Evolutionary conservation across 2,797 vertebrate species (phyloP), one percentile per base, ranked within the genome.

Genomic region (Carapus acus): DNA sequence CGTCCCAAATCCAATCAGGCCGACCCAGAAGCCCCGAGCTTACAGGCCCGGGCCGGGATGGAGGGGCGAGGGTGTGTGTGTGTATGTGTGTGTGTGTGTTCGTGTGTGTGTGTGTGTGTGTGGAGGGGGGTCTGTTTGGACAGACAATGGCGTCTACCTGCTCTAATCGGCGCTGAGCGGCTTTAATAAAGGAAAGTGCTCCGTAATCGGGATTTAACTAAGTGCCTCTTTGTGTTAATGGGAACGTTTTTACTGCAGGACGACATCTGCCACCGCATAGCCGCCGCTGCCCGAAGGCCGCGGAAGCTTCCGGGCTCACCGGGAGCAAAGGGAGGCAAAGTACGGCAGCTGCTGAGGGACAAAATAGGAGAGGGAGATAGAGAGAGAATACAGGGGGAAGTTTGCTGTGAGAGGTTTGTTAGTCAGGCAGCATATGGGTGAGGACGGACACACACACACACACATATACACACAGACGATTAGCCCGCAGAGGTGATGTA

Each of bases 161-260:
- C 82, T 84, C 84, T 85, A 89, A 88, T 87, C 83, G 68, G 29
- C 12, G 71, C 75, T 84, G 73, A 60, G 44, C 16, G 83, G 71
- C 71, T 88, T 90, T 90, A 90, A 90, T 90, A 90, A 90, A 87
- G 54, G 72, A 88, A 90, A 90, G 89, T 90, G 88, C 87, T 86
- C 78, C 71, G 77, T 89, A 89, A 90, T 88, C 89, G 51, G 87
- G 87, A 88, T 90, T 89, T 88, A 74, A 55, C 63, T 85, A 88
- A 89, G 85, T 89, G 87, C 86, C 87, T 74, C 83, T 87, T 89
- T 89, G 85, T 89, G 87, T 84, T 88, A 88, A 89, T 88, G 87
- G 54, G 83, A n/a, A 86, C 86, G 82, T 83, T 85, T 88, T 87
- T 86, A 85, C 86, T 86, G 85, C 83, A 86, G 85, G 86, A 62